Evolutionary conservation across 2,113 vertebrate genomes (phyloP).

Genomic region (Otus sunia): DNA sequence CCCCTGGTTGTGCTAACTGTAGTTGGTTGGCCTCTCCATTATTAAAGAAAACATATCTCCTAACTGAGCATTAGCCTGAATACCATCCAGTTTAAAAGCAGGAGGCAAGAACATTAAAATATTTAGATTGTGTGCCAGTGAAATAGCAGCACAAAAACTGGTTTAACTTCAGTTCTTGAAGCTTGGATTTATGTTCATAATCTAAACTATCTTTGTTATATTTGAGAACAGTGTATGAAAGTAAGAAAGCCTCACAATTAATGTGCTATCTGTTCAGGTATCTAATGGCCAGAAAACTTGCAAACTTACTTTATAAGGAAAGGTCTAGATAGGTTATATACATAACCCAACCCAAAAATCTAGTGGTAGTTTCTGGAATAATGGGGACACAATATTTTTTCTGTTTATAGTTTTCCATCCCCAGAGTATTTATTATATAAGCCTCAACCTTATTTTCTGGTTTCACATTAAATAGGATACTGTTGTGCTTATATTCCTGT

Average conservation of each 20-base stretch:
- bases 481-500: not conserved
- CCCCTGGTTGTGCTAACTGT: not conserved
- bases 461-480: not conserved
- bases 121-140: not conserved
- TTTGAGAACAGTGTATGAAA: not conserved
- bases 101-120: not conserved
- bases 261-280: not conserved
- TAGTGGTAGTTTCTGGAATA: not conserved
- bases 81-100: not conserved
- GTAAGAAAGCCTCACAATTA: not conserved
- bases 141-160: not conserved
- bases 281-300: not conserved
- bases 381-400: not conserved
- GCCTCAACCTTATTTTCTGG: not conserved
- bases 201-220: not conserved
- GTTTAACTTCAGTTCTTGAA: not conserved
- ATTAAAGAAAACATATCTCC: not conserved
- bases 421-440: not conserved
- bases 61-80: not conserved
- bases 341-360: not conserved
- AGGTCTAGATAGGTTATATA: not conserved
- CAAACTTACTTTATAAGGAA: not conserved
- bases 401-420: not conserved
- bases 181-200: not conserved
- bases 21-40: not conserved